Conservation (phyloP, 2,113 vertebrate genomes). For the Coturnix japonica region DNA sequence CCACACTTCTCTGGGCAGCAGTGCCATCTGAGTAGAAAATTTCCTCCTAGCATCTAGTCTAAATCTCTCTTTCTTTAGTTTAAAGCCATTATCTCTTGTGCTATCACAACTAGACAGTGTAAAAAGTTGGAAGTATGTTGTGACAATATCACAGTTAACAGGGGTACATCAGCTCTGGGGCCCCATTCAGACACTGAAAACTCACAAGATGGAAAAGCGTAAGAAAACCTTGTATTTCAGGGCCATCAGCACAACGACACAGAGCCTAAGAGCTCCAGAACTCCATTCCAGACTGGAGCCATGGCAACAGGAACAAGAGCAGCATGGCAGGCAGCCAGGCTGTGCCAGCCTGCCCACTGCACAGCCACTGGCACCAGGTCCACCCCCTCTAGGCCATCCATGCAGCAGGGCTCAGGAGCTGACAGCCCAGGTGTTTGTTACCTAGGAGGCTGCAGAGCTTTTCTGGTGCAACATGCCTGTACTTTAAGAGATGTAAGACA, state of each 20-base stretch:
- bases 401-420: background rate
- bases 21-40: too few relatives aligned
- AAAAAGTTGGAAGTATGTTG: accelerated
- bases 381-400: accelerated
- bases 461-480: background rate
- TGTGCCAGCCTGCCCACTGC: background rate
- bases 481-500: too few relatives aligned
- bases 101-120: too few relatives aligned
- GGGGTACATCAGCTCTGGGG: background rate
- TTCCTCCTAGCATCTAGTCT: too few relatives aligned
- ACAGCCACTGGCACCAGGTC: background rate
- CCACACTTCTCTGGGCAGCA: too few relatives aligned
- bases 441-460: background rate
- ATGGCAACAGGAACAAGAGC: background rate
- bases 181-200: background rate
- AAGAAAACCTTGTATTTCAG: background rate
- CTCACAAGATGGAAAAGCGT: accelerated
- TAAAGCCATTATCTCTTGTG: too few relatives aligned
- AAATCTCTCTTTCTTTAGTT: too few relatives aligned
- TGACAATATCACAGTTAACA: background rate
- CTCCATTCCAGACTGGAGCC: background rate
- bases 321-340: background rate
- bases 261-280: accelerated
- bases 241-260: background rate
- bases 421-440: background rate